Evolutionary conservation across 2,797 vertebrate species (phyloP), one percentile per base, ranked within the genome.

Genomic region (Lacerta bilineata): DNA sequence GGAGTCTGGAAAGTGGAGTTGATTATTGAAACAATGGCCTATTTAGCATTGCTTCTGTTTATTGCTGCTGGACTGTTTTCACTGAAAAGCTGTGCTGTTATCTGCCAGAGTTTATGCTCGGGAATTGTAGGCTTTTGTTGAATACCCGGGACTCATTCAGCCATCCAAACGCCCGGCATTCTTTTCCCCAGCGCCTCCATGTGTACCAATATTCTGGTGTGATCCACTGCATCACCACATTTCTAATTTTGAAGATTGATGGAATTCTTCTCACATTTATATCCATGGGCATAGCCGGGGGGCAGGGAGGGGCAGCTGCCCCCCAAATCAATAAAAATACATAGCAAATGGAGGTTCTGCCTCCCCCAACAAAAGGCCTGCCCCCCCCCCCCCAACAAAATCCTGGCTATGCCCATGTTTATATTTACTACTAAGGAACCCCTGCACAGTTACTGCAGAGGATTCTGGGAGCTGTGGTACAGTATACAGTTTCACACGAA

Each of bases 11-110:
- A 88, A 80, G 10, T 43, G n/a, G 36, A 72, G 27, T 64, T 64
- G 64, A 64, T 83, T 68, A 41, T 29, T 88, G 17, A 55, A 69
- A 78, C 17, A 78, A 41, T 88, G 74, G 55, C 41, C 72, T 78
- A 39, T 39, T 83, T 69, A 88, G n/a, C 10, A 27, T 25, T 78
- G 43, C 33, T 83, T 77, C 23, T 59, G 43, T 78, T 78, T 46
- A 78, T 11, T 78, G 27, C 43, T 69, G 43, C 29, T 80, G 85
- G 43, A 20, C 68, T 88, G 80, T n/a, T 59, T 72, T 46, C 61
- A 74, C 39, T 80, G 79, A 61, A 80, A 88, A 72, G 59, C 23
- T 27, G 23, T 84, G 68, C 20, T 50, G 20, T 75, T 84, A 20
- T 39, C 36, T 39, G 61, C 74, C 33, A 69, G 64, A 33, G 41